Evolutionary conservation across 2,888 invertebrate species (phyloP).

Genomic region (Drosophila pegasa): DNA sequence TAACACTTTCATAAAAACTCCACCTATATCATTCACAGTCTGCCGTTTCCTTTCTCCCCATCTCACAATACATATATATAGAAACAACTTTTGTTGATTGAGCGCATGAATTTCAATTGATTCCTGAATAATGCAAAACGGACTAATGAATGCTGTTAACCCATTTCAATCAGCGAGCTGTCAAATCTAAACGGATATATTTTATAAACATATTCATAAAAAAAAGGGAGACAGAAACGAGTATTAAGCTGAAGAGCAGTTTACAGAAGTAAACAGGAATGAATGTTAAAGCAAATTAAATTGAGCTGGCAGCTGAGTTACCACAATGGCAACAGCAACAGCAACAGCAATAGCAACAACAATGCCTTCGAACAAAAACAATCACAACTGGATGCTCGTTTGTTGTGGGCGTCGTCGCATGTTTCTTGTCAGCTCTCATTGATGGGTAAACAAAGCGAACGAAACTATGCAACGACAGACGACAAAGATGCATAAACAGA

Average conservation of each 20-base stretch:
- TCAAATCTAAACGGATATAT: constrained; percentile 75
- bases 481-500: constrained; percentile 78
- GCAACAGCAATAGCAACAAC: constrained; percentile 10
- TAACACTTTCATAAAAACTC: constrained; percentile 6
- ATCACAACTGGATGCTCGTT: constrained; percentile 26
- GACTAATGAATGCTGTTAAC: constrained; percentile 54
- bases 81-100: constrained; percentile 58
- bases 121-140: constrained; percentile 30
- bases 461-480: constrained; percentile 55
- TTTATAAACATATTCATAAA: constrained; percentile 73
- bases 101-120: constrained; percentile 49
- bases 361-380: constrained; percentile 7
- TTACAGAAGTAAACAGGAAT: constrained; percentile 27
- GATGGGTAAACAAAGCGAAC: constrained; percentile 75
- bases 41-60: neutral
- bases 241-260: constrained; percentile 1
- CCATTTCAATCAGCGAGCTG: constrained; percentile 71
- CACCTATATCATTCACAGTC: constrained; percentile 10
- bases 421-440: constrained; percentile 77
- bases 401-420: constrained; percentile 70
- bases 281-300: constrained; percentile 73
- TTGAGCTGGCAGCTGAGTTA: constrained; percentile 53
- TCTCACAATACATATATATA: too few species aligned
- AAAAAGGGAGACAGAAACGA: constrained; percentile 13
- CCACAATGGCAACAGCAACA: constrained; percentile 18